Evolutionary conservation across 2,797 vertebrate genomes (phyloP).

Genomic region (Peromyscus melanophrys): DNA sequence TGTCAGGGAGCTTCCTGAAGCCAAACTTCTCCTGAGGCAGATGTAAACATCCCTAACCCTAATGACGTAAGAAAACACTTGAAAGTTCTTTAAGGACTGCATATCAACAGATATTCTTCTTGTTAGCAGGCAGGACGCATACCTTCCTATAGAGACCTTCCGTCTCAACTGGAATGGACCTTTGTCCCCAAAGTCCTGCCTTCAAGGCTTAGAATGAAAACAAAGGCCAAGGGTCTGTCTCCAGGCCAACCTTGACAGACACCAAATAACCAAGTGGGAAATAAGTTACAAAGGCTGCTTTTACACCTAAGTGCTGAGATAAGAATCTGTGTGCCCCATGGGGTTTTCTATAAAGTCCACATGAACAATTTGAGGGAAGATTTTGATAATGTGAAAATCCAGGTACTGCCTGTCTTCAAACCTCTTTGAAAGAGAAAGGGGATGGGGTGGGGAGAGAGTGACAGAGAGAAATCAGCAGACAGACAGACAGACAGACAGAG

Average conservation of each 20-base stretch:
- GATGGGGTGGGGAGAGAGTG: neutral
- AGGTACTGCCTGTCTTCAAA: neutral
- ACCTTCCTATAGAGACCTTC: neutral
- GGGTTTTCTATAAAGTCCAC: neutral
- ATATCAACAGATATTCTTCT: constrained; percentile 36
- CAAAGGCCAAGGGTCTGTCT: neutral
- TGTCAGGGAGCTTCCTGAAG: neutral
- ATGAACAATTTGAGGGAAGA: neutral
- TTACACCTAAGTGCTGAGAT: neutral
- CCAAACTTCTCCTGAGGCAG: neutral
- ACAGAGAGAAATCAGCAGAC: neutral
- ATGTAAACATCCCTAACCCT: constrained; percentile 16
- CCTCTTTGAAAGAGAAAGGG: neutral
- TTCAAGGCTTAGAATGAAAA: neutral
- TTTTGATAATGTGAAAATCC: constrained; percentile 17
- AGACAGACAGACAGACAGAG: neutral
- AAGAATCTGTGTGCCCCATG: neutral
- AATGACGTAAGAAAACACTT: constrained; percentile 53
- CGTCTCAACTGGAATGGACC: neutral
- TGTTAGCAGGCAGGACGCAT: constrained; percentile 45
- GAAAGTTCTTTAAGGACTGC: constrained; percentile 52
- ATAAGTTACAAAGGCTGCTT: neutral
- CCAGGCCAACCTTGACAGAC: neutral
- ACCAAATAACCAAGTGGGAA: neutral
- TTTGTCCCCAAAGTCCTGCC: constrained; percentile 32